Evolutionary conservation across 53 echinoderm and acorn worm genomes (phyloP), one percentile per base, ranked within the genome.

Genomic region (Astropecten irregularis): DNA sequence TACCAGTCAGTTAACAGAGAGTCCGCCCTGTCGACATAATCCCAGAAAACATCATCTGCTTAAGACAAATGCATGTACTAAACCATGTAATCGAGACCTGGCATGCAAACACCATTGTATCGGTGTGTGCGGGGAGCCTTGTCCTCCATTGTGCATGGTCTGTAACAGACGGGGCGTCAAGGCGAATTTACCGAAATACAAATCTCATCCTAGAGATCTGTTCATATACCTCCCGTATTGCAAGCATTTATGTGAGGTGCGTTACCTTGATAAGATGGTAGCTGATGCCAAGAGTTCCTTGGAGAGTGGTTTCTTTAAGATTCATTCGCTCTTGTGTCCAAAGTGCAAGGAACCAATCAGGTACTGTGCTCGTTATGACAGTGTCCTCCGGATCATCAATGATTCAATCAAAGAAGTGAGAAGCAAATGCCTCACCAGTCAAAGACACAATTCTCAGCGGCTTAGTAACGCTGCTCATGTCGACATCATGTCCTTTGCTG

Each of bases 71-170:
- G 50, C 60, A 18, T 84, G 85, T 38, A 42, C 16, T 2, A 22
- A 77, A 82, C 71, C 85, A 3, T 72, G 88, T 10, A 85, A 76
- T 65, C 35, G 88, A 30, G 73, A 65, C 40, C 90, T 73, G 2
- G 79, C 40, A 51, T 52, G 63, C 18, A 88, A 72, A 52, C 93
- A 94, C 69, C 76, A 42, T 0, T 96, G 96, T 40, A 71, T 89
- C 26, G 96, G 96, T 42, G 84, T 96, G 10, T 96, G 96, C 54
- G 96, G 96, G 21, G 96, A 96, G 39, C 85, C 66, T 15, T 96
- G 96, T 57, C 96, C 96, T 53, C 48, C 60, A 18, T 32, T 70
- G 2, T 96, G 96, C 33, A 73, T 73, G 7, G 61, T 89, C 11
- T 96, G 96, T 32, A 49, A 93, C 57, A 79, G 44, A 51, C 66